Conservation (phyloP, 1,140 invertebrate genomes). For the Sinonovacula constricta region DNA sequence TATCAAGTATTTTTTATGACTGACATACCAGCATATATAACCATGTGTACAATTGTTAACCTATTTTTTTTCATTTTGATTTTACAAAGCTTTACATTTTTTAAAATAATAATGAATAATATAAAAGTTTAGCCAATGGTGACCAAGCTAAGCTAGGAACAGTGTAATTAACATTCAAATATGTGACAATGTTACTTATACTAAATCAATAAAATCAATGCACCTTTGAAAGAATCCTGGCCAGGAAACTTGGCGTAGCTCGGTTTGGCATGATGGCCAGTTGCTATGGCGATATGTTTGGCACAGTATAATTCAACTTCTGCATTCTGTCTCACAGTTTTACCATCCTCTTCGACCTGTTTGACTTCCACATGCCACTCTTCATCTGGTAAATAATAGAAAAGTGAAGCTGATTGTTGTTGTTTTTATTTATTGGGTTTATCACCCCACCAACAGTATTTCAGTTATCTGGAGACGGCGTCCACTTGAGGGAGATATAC, state of each 20-base stretch:
- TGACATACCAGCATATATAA: too few relatives aligned
- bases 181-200: too few relatives aligned
- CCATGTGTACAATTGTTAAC: too few relatives aligned
- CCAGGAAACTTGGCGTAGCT: slow-evolving; percentile 66
- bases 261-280: slow-evolving; percentile 76
- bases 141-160: too few relatives aligned
- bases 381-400: slow-evolving; percentile 50
- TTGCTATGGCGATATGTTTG: slow-evolving; percentile 70
- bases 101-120: too few relatives aligned
- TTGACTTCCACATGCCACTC: slow-evolving; percentile 57
- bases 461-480: background rate
- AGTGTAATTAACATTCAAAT: too few relatives aligned
- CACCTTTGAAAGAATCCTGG: slow-evolving; percentile 73
- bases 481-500: background rate
- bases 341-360: slow-evolving; percentile 63
- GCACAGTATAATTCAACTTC: slow-evolving; percentile 51
- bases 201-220: too few relatives aligned
- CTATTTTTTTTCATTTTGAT: too few relatives aligned
- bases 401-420: background rate
- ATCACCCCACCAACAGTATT: background rate
- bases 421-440: background rate
- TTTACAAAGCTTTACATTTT: too few relatives aligned
- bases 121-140: too few relatives aligned
- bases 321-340: slow-evolving; percentile 43
- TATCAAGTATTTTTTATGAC: too few relatives aligned